phyloP scores from a whole-genome alignment of 2,888 invertebrate species.

The Flexamia atlantica region DNA sequence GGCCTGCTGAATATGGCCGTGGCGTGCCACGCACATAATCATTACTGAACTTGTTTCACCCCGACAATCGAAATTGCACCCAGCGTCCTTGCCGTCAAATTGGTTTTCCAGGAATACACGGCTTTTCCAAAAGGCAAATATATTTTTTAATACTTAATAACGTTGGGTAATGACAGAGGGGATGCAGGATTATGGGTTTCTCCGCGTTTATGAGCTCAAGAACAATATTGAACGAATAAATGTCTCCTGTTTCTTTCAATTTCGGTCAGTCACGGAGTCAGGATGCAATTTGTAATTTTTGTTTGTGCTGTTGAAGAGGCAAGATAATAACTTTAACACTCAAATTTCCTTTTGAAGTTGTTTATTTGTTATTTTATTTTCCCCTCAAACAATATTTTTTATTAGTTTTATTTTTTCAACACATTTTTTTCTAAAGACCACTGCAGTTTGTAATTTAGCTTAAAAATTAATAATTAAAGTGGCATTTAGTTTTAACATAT shows the following conservation, averaged over 20 bases:
- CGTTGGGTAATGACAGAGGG: conserved; percentile 23
- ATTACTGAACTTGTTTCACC: conserved; percentile 59
- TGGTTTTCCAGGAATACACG: conserved; percentile 41
- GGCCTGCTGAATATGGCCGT: conserved; percentile 60
- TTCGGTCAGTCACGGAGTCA: too few species aligned
- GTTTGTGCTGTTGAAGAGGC: too few species aligned
- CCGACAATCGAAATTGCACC: conserved; percentile 45
- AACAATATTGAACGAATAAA: conserved; percentile 20
- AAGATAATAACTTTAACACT: too few species aligned
- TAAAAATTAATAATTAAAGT: too few species aligned
- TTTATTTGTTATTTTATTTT: too few species aligned
- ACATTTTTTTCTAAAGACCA: too few species aligned
- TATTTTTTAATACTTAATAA: conserved; percentile 19
- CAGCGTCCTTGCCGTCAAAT: conserved; percentile 34
- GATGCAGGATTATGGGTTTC: conserved; percentile 23
- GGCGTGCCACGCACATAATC: conserved; percentile 56
- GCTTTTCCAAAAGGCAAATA: conserved; percentile 25
- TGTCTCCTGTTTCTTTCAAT: conserved; percentile 6
- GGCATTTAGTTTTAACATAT: too few species aligned
- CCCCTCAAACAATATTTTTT: too few species aligned
- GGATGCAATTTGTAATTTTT: not conserved
- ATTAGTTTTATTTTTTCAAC: too few species aligned
- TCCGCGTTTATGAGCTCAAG: conserved; percentile 14
- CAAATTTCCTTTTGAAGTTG: too few species aligned
- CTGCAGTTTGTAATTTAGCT: too few species aligned